Percentiles rank a stretch among this genome's conserved stretches.
These are phyloP conservation scores for Phortica magna DNA, from an alignment of 2,888 invertebrate genomes.

Conservation along the genomic window DNA sequence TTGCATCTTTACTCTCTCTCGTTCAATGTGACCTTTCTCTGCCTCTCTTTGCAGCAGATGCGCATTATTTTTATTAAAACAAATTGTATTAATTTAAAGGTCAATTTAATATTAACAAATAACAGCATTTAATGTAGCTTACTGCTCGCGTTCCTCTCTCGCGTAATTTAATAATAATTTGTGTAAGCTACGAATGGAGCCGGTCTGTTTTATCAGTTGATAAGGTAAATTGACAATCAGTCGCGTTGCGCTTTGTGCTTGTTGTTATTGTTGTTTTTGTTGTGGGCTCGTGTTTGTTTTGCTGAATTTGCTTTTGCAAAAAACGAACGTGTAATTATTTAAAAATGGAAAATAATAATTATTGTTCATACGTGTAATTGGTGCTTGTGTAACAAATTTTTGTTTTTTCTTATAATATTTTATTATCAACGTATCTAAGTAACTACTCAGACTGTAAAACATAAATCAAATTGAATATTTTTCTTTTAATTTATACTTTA, in stretches of 20 bases:
- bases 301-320: slow-evolving; percentile 3
- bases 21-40: neutral
- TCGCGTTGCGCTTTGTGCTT: slow-evolving; percentile 7
- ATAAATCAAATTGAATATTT: too few species aligned
- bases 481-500: too few species aligned
- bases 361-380: neutral
- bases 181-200: neutral
- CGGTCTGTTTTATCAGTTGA: slow-evolving; percentile 27
- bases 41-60: neutral
- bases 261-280: slow-evolving; percentile 5
- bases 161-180: neutral
- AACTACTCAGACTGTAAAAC: too few species aligned
- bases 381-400: slow-evolving; percentile 3
- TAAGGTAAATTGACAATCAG: neutral
- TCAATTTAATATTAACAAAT: neutral
- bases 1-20: slow-evolving; percentile 1
- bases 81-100: slow-evolving; percentile 7
- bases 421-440: neutral
- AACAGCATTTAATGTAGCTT: neutral
- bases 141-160: neutral
- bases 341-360: neutral
- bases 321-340: neutral
- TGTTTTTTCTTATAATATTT: neutral
- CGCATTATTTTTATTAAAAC: slow-evolving; percentile 2
- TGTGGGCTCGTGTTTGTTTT: neutral